Evolutionary conservation across 2,888 invertebrate genomes (phyloP), one percentile per base, ranked within the genome.

Genomic region (Tiliacea citrago): DNA sequence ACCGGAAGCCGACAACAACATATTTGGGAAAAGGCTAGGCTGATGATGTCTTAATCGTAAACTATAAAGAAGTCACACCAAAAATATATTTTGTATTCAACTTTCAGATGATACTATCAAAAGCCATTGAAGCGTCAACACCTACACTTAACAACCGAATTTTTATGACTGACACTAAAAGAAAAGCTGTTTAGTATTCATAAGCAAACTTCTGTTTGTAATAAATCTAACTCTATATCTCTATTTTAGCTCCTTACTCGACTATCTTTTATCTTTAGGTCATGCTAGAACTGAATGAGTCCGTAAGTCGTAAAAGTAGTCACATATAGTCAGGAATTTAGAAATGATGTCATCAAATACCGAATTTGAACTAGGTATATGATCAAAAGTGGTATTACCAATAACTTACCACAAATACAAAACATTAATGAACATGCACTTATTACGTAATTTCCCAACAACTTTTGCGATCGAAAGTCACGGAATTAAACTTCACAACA

Each of bases 101-200:
- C 53, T 47, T 39, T 45, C 24, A 24, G 9, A 58, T 35, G 12
- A 58, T 53, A 65, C 35, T 51, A 47, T 68, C 47, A 47, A 81
- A 73, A 3, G 12, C 35, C 58, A 45, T 75, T 60, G 29, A 67
- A 51, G 13, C 42, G 55, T 68, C 84, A 84, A 67, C 81, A 60
- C 57, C 18, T 35, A 53, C 58, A 84, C 35, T 80, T 35, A 69
- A 72, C 71, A 39, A 53, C 49, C 42, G 21, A 35, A 21, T 62
- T 82, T 84, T 85, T 83, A 87, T 71, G 53, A 67, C 65, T 12
- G n/a, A 51, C 42, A 47, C 68, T 70, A 73, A 82, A 73, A 63
- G 65, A 73, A 65, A 72, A 66, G 18, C 39, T 75, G 51, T 71
- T 85, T 77, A 68, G 29, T 73, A 79, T 86, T 71, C 86, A 81